phyloP scores from a whole-genome alignment of 2,888 invertebrate genomes.

The Pecten maximus region DNA sequence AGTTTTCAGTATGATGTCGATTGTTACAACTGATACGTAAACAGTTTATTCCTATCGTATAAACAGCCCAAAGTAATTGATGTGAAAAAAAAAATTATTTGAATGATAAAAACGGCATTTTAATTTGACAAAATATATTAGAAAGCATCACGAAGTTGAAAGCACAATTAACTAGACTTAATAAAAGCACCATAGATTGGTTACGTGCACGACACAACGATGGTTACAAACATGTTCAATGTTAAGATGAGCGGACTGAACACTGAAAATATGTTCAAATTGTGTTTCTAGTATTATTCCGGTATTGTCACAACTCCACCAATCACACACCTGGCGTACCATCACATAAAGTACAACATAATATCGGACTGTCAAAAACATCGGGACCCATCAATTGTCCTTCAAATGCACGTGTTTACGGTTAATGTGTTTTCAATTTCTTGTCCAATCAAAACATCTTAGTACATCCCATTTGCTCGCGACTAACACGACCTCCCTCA shows the following conservation, averaged over 20 bases:
- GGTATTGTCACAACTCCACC: background rate
- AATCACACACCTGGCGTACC: background rate
- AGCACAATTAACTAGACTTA: background rate
- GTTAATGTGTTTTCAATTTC: background rate
- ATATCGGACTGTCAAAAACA: too few species aligned
- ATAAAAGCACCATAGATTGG: background rate
- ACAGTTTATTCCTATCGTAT: background rate
- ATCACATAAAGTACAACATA: too few species aligned
- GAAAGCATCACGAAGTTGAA: too few species aligned
- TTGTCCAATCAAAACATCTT: background rate
- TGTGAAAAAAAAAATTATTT: background rate
- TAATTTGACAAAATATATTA: constrained; percentile 15
- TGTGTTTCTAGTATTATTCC: background rate
- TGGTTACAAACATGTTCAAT: too few species aligned
- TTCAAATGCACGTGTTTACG: too few species aligned
- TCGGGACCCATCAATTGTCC: too few species aligned
- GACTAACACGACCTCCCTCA: background rate
- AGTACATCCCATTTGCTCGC: background rate
- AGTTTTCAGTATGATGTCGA: too few species aligned
- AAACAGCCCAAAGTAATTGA: too few species aligned
- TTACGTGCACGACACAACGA: background rate
- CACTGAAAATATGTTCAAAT: background rate
- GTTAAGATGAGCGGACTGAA: background rate
- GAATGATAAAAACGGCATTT: background rate
- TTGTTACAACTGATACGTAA: too few species aligned